Conservation (phyloP, 1,140 invertebrate genomes). For the Trachelipus rathkii region DNA sequence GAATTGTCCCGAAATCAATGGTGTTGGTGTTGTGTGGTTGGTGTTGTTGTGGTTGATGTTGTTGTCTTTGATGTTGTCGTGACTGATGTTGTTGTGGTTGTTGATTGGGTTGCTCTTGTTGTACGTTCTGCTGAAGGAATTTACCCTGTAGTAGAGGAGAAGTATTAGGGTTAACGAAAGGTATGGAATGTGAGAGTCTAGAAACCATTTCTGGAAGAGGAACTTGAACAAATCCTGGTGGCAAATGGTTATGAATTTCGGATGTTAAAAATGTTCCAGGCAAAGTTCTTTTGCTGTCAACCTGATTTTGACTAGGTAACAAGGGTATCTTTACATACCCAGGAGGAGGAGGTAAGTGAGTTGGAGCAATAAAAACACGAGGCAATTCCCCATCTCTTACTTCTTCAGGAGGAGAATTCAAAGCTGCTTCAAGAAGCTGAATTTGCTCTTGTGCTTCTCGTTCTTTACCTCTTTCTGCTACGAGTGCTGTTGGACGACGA, state of each 20-base stretch:
- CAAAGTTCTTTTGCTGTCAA: background rate
- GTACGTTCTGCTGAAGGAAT: background rate
- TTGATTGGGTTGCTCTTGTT: background rate
- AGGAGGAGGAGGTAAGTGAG: background rate
- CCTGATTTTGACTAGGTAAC: background rate
- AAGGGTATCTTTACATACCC: background rate
- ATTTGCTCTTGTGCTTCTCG: background rate
- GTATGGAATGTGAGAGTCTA: background rate
- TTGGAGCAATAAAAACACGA: background rate
- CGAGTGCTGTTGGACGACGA: background rate
- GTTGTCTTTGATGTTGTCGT: too few relatives aligned
- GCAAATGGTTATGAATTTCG: background rate
- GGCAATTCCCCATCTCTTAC: background rate
- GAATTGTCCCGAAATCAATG: background rate
- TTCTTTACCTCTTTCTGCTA: background rate
- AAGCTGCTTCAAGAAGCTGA: background rate
- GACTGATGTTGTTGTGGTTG: too few relatives aligned
- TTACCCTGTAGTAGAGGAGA: background rate
- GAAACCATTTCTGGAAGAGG: background rate
- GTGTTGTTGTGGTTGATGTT: too few relatives aligned
- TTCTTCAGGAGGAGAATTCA: background rate
- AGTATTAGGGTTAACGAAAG: background rate
- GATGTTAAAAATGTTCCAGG: background rate
- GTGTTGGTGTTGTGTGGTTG: too few relatives aligned
- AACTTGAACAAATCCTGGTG: slow-evolving; percentile 4